These are phyloP conservation scores for Acanthaster planci DNA, from an alignment of 35 echinoderm and acorn worm genomes.

Conservation along the genomic window DNA sequence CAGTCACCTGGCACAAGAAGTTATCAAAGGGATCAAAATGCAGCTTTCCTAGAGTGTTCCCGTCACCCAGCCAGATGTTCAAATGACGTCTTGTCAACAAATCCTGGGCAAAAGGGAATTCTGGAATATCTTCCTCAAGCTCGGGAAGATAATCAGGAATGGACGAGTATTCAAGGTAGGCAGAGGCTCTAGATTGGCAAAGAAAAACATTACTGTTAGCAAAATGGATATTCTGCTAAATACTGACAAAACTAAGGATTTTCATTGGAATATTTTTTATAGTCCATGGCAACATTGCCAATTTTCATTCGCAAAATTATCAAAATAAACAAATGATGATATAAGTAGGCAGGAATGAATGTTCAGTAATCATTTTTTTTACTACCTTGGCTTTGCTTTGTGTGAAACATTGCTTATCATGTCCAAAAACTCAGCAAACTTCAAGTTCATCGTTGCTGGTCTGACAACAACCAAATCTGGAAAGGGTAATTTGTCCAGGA, in stretches of 20 bases:
- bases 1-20: constrained; percentile 84
- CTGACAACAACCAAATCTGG: constrained; percentile 87
- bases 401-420: constrained; percentile 59
- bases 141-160: constrained; percentile 70
- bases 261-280: background rate
- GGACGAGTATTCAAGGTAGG: constrained; percentile 88
- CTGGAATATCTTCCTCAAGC: constrained; percentile 67
- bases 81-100: constrained; percentile 55
- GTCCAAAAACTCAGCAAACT: constrained; percentile 87
- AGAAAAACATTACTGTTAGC: too few species aligned
- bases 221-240: too few species aligned
- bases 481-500: constrained; percentile 44
- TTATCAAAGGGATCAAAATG: constrained; percentile 98
- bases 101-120: constrained; percentile 49
- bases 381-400: background rate
- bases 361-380: too few species aligned
- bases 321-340: too few species aligned
- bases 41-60: constrained; percentile 87
- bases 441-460: constrained; percentile 75
- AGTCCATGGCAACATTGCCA: background rate
- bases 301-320: too few species aligned
- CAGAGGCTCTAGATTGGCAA: constrained; percentile 51
- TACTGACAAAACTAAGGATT: too few species aligned
- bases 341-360: too few species aligned
- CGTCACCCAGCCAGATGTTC: constrained; percentile 95